These are phyloP conservation scores for Esperia sulphurella DNA, from an alignment of 2,888 invertebrate genomes.

Conservation along the genomic window DNA sequence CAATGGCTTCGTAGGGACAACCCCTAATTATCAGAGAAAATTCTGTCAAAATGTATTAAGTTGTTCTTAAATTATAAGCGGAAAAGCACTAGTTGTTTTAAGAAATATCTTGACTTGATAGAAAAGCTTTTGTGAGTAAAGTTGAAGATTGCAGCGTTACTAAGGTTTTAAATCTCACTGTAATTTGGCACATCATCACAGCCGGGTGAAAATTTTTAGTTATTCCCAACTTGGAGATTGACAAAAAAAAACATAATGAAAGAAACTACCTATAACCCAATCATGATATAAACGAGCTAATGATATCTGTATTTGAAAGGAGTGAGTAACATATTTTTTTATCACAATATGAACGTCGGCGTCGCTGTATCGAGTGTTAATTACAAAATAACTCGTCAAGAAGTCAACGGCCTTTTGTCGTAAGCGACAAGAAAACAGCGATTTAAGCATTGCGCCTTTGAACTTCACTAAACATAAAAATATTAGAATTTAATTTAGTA, in stretches of 20 bases:
- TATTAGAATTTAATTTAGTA: background rate
- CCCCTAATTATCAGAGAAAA: no score
- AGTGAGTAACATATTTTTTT: constrained; percentile 10
- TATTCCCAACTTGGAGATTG: background rate
- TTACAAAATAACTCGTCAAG: constrained; percentile 49
- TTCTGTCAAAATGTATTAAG: no score
- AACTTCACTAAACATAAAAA: background rate
- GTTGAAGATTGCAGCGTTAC: no score
- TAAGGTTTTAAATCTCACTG: background rate
- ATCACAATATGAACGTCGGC: constrained; percentile 11
- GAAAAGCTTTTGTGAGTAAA: no score
- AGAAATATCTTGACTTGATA: no score
- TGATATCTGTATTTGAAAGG: constrained; percentile 21
- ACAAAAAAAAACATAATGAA: constrained; percentile 30
- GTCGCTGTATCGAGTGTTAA: constrained; percentile 42
- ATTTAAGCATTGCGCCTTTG: background rate
- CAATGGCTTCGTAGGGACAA: no score
- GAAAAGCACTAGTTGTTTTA: no score
- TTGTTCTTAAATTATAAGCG: no score
- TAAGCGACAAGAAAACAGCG: constrained; percentile 23
- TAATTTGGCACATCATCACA: background rate
- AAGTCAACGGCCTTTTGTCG: constrained; percentile 42
- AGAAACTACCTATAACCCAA: constrained; percentile 26
- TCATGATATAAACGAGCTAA: constrained; percentile 27
- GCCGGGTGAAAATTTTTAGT: background rate